phyloP scores from a whole-genome alignment of 2,113 vertebrate genomes.

The Phyllopteryx taeniolatus region DNA sequence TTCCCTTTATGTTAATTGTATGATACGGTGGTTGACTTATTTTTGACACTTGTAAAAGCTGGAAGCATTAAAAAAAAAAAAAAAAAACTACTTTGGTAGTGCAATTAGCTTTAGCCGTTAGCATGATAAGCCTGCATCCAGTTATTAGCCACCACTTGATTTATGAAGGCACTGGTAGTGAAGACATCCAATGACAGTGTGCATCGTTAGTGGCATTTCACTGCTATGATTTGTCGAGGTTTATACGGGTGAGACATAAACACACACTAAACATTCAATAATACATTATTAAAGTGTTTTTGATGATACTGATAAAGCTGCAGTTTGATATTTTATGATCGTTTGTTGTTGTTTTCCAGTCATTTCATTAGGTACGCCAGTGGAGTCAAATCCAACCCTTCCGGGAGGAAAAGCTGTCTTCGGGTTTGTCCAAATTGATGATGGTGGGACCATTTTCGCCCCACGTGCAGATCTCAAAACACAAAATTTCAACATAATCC shows the following conservation, averaged over 20 bases:
- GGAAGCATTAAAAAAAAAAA: no score
- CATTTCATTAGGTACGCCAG: not conserved
- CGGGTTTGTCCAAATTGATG: not conserved
- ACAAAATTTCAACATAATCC: no score
- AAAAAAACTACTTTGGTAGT: no score
- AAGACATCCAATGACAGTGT: slow-evolving; percentile 33
- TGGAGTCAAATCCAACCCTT: not conserved
- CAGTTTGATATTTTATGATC: not conserved
- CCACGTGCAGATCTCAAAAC: not conserved
- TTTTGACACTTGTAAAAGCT: no score
- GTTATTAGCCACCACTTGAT: slow-evolving; percentile 3
- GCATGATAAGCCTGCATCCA: not conserved
- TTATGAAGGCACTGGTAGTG: slow-evolving; percentile 57
- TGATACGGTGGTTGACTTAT: no score
- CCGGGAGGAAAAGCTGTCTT: no score
- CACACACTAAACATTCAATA: not conserved
- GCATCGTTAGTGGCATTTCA: not conserved
- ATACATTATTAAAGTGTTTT: not conserved
- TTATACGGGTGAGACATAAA: not conserved
- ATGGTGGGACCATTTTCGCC: not conserved
- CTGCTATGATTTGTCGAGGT: not conserved
- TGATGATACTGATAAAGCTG: not conserved
- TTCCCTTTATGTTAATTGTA: no score
- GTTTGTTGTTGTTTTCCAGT: no score
- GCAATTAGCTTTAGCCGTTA: not conserved